Conservation (phyloP, 1,140 invertebrate species). For the Cephus cinctus region DNA sequence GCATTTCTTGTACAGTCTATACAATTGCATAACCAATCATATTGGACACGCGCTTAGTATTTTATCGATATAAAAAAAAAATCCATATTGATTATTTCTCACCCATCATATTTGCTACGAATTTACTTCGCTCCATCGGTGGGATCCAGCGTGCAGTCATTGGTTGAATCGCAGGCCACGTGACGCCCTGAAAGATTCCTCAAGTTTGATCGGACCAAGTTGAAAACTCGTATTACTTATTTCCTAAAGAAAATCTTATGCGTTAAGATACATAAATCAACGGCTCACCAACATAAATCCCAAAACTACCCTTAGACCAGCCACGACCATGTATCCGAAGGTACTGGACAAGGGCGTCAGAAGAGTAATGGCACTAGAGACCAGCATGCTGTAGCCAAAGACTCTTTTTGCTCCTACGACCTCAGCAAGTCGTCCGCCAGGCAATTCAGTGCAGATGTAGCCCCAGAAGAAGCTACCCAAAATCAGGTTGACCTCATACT, state of each 20-base stretch:
- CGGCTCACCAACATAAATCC: slow-evolving; percentile 68
- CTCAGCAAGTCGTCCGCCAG: slow-evolving; percentile 82
- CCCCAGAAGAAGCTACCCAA: slow-evolving; percentile 89
- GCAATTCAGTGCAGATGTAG: slow-evolving; percentile 84
- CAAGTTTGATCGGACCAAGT: too few species aligned
- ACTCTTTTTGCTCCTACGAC: slow-evolving; percentile 78
- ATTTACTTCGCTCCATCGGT: slow-evolving; percentile 83
- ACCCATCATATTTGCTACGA: slow-evolving; percentile 87
- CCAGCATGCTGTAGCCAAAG: slow-evolving; percentile 81
- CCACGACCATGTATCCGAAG: slow-evolving; percentile 61
- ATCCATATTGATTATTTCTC: slow-evolving; percentile 33
- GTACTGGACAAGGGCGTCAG: slow-evolving; percentile 75
- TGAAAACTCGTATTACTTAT: background rate
- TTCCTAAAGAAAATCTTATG: background rate
- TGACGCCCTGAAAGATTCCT: slow-evolving; percentile 76
- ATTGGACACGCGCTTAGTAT: too few species aligned
- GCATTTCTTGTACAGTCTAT: too few species aligned
- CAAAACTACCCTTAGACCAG: slow-evolving; percentile 65
- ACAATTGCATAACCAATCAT: too few species aligned
- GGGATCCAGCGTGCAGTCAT: slow-evolving; percentile 90
- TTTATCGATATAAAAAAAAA: background rate
- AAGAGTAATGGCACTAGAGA: slow-evolving; percentile 79
- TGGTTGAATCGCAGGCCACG: slow-evolving; percentile 88
- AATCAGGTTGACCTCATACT: slow-evolving; percentile 74
- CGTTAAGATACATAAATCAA: background rate